phyloP scores from a whole-genome alignment of 1,140 invertebrate species.

The Drosophila bocqueti region DNA sequence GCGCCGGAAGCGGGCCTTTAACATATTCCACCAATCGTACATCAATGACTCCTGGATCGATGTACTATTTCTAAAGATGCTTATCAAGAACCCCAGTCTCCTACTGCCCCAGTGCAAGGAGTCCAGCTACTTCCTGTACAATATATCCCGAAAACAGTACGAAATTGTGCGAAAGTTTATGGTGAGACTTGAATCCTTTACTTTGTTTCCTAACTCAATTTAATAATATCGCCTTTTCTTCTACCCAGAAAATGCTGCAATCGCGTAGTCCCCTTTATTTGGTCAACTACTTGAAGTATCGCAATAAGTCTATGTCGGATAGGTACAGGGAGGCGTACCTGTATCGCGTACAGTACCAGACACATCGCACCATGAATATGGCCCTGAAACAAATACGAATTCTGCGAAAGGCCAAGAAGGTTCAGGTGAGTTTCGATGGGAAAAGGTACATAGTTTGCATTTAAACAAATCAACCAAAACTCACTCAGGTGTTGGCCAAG shows the following conservation, averaged over 20 bases:
- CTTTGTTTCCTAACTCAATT: background rate
- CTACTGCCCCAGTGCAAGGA: conserved; percentile 64
- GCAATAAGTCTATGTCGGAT: conserved; percentile 63
- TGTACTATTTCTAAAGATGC: conserved; percentile 70
- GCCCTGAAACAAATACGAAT: conserved; percentile 55
- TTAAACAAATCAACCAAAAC: too few species aligned
- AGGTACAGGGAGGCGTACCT: conserved; percentile 62
- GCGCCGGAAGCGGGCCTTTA: conserved; percentile 68
- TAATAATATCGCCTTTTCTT: background rate
- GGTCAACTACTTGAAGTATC: conserved; percentile 60
- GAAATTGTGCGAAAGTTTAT: conserved; percentile 68
- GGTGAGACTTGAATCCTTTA: conserved; percentile 10
- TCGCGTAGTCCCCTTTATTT: conserved; percentile 69
- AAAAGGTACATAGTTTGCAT: background rate
- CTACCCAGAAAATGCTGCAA: conserved; percentile 77
- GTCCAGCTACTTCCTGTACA: conserved; percentile 38
- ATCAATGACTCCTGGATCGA: conserved; percentile 75
- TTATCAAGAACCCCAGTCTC: conserved; percentile 60
- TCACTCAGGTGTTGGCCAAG: conserved; percentile 20
- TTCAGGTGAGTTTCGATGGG: conserved; percentile 16
- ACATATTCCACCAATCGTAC: conserved; percentile 74
- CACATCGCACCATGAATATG: conserved; percentile 71
- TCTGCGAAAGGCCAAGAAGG: conserved; percentile 38
- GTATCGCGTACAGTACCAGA: conserved; percentile 77
- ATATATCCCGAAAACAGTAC: conserved; percentile 58